A percentile compares a stretch with the other conserved stretches of the same genome.
These are phyloP conservation scores for Eugnorisma glareosa DNA, from an alignment of 2,888 invertebrate genomes.

Conservation along the genomic window DNA sequence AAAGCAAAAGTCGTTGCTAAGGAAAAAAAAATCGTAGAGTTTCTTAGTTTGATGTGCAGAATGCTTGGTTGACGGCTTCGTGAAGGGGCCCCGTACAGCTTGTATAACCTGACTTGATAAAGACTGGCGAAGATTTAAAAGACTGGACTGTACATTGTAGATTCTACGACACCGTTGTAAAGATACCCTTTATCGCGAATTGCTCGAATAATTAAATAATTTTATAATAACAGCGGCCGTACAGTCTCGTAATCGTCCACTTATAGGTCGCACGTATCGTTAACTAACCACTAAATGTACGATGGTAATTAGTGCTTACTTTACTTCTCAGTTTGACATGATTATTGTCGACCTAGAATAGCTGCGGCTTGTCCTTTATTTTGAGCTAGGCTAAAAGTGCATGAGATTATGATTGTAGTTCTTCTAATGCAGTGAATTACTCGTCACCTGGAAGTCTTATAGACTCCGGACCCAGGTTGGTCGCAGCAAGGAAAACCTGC, in stretches of 20 bases:
- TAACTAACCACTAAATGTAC: constrained; percentile 6
- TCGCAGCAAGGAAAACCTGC: too few relatives aligned
- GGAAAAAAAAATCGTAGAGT: too few relatives aligned
- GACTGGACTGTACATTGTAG: not conserved
- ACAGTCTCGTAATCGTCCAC: not conserved
- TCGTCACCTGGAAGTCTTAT: too few relatives aligned
- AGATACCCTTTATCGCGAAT: not conserved
- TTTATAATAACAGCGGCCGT: constrained; percentile 3
- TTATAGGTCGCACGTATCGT: constrained; percentile 23
- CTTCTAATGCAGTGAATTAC: not conserved
- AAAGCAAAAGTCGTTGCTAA: too few relatives aligned
- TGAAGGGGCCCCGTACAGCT: too few relatives aligned
- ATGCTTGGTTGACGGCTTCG: too few relatives aligned
- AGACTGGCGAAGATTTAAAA: not conserved
- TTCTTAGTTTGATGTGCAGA: too few relatives aligned
- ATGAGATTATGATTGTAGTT: not conserved
- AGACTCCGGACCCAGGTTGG: too few relatives aligned
- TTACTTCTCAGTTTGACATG: constrained; percentile 14
- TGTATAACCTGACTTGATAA: too few relatives aligned
- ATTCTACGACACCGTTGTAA: not conserved
- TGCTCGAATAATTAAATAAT: constrained; percentile 16
- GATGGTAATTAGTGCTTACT: constrained; percentile 17
- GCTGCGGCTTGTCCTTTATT: constrained; percentile 5
- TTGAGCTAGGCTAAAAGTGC: constrained; percentile 11
- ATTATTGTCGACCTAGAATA: constrained; percentile 16